A percentile compares a stretch with the other conserved stretches of the same genome.
phyloP scores from a whole-genome alignment of 2,888 invertebrate genomes.

The Mimas tiliae region DNA sequence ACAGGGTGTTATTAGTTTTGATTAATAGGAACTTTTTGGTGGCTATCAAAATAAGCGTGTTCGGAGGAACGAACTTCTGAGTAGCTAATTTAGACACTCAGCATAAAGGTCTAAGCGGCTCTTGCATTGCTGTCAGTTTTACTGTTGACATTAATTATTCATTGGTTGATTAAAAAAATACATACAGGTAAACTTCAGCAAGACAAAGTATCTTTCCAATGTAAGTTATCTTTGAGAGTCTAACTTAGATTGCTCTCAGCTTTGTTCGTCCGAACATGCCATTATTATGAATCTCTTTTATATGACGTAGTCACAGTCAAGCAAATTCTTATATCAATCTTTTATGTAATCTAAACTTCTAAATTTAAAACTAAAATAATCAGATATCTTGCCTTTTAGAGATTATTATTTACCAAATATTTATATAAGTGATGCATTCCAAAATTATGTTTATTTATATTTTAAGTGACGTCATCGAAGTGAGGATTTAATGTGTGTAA shows the following conservation, averaged over 20 bases:
- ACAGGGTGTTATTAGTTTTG: background rate
- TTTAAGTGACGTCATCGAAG: slow-evolving; percentile 24
- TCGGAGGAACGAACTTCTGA: no score
- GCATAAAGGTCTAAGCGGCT: no score
- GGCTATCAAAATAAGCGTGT: no score
- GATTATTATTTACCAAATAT: slow-evolving; percentile 22
- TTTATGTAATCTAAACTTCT: background rate
- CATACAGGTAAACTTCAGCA: no score
- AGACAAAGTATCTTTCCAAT: no score
- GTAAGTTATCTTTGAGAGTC: no score
- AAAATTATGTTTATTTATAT: slow-evolving; percentile 13
- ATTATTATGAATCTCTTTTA: background rate
- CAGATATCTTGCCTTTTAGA: slow-evolving; percentile 17
- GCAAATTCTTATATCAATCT: background rate
- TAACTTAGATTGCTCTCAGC: no score
- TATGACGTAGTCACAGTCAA: background rate
- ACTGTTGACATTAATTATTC: no score
- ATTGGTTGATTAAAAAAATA: no score
- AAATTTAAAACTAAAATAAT: background rate
- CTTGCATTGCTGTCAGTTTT: no score
- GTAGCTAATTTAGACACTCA: no score
- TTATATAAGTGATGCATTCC: slow-evolving; percentile 21
- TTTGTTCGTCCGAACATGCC: background rate
- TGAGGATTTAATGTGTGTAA: slow-evolving; percentile 22
- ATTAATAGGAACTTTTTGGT: background rate